Conservation (phyloP, 2,888 invertebrate genomes). For the Caenorhabditis sp. region DNA sequence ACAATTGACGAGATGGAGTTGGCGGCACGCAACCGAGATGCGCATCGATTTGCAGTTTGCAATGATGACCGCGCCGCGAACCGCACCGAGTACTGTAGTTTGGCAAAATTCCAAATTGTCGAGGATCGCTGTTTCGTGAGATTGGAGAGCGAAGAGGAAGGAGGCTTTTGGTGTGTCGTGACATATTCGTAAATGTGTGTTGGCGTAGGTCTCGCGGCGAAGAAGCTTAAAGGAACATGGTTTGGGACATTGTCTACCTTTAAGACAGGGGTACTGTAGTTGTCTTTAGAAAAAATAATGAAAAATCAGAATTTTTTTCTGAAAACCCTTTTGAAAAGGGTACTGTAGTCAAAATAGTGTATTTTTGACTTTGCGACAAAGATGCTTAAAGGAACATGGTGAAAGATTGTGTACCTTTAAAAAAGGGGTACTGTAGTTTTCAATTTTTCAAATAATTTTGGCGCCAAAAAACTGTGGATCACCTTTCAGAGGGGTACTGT, state of each 20-base stretch:
- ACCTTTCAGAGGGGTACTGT: no score
- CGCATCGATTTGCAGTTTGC: slow-evolving; percentile 9
- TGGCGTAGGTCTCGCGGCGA: slow-evolving; percentile 31
- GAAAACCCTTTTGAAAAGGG: no score
- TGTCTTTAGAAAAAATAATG: no score
- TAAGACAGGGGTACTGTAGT: no score
- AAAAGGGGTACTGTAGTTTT: no score
- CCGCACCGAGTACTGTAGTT: slow-evolving; percentile 28
- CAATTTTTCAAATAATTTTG: no score
- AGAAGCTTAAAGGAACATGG: slow-evolving; percentile 10
- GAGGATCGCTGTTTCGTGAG: slow-evolving; percentile 22
- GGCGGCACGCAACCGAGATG: slow-evolving; percentile 13
- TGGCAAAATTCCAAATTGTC: slow-evolving; percentile 20
- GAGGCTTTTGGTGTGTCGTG: slow-evolving; percentile 38
- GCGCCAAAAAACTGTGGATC: no score
- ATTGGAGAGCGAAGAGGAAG: slow-evolving; percentile 16
- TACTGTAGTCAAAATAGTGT: no score
- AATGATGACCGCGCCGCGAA: slow-evolving; percentile 20
- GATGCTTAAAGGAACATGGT: slow-evolving; percentile 3
- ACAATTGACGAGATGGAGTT: slow-evolving; percentile 19
- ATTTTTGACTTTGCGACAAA: slow-evolving; percentile 30
- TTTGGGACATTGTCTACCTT: no score
- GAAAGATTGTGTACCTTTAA: no score
- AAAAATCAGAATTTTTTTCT: no score
- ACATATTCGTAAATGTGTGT: slow-evolving; percentile 31